phyloP scores from a whole-genome alignment of 2,888 invertebrate genomes.

The Xylophagus ater region DNA sequence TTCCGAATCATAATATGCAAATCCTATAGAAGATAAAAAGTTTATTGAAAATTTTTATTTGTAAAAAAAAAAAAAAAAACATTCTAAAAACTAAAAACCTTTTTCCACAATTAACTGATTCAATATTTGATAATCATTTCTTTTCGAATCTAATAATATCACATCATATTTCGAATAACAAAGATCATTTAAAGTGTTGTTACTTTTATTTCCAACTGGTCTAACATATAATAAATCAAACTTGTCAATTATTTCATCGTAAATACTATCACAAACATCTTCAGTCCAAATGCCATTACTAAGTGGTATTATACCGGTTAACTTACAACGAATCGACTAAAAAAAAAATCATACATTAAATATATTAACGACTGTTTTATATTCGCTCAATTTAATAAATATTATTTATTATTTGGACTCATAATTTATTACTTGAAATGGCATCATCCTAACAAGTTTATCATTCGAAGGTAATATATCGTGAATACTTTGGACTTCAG shows the following conservation, averaged over 20 bases:
- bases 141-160: constrained; percentile 11
- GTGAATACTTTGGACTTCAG: neutral
- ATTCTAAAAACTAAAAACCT: constrained; percentile 8
- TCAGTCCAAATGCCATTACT: constrained; percentile 13
- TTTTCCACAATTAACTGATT: constrained; percentile 13
- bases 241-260: constrained; percentile 10
- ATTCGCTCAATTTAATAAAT: too few species aligned
- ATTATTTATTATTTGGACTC: too few species aligned
- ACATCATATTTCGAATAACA: constrained; percentile 14
- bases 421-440: constrained; percentile 14
- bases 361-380: too few species aligned
- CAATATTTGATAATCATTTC: constrained; percentile 10
- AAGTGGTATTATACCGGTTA: constrained; percentile 13
- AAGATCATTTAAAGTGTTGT: constrained; percentile 4
- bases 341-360: neutral
- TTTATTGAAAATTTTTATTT: neutral
- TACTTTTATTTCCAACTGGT: constrained; percentile 3
- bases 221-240: constrained; percentile 12
- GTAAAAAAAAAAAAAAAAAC: neutral
- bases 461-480: constrained; percentile 7
- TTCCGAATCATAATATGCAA: constrained; percentile 12
- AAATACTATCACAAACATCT: constrained; percentile 13
- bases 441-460: constrained; percentile 9
- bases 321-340: constrained; percentile 15
- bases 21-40: constrained; percentile 7